phyloP scores from a whole-genome alignment of 2,888 invertebrate genomes.

The Tenthredo mesomela region DNA sequence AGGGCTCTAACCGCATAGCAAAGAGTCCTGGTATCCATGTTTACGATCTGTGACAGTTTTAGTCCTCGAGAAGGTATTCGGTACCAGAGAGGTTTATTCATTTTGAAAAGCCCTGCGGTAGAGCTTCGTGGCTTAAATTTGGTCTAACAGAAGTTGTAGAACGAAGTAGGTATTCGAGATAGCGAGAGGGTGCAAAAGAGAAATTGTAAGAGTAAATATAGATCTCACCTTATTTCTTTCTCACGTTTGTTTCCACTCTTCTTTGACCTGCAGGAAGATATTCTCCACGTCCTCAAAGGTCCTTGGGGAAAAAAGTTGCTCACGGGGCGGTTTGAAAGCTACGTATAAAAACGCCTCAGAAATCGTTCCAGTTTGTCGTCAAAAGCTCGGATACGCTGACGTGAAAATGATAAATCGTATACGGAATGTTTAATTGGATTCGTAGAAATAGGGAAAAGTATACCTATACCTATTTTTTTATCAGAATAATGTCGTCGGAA shows the following conservation, averaged over 20 bases:
- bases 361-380: background rate
- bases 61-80: background rate
- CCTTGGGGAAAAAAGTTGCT: background rate
- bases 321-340: background rate
- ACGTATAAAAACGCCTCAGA: background rate
- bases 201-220: conserved; percentile 8
- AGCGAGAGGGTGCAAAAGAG: background rate
- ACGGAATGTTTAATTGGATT: background rate
- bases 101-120: conserved; percentile 12
- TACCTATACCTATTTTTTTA: background rate
- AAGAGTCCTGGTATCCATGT: background rate
- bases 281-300: background rate
- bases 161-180: background rate
- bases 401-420: background rate
- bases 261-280: background rate
- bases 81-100: background rate
- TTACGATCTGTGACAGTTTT: conserved; percentile 33
- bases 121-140: background rate
- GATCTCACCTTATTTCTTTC: conserved; percentile 1
- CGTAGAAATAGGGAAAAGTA: background rate
- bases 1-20: background rate
- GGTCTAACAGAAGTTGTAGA: conserved; percentile 2
- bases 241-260: conserved; percentile 16
- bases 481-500: background rate
- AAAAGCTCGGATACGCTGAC: background rate